These are phyloP conservation scores for Hyles euphorbiae DNA, from an alignment of 1,140 invertebrate genomes.

Conservation along the genomic window DNA sequence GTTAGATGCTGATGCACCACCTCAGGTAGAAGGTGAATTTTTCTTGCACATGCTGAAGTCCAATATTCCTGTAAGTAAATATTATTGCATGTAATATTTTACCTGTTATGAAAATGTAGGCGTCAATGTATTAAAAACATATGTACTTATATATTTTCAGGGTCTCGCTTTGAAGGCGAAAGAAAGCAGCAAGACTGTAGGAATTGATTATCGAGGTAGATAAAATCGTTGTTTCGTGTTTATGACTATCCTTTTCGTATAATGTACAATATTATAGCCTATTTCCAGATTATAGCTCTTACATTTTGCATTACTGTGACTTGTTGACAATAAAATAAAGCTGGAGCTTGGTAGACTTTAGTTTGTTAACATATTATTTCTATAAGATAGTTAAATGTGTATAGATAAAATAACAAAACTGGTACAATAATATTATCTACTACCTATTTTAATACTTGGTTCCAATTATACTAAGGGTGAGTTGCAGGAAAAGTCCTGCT, in stretches of 20 bases:
- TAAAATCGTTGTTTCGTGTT: background rate
- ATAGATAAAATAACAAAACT: too few relatives aligned
- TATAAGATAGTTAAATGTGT: too few relatives aligned
- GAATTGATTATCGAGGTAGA: slow-evolving; percentile 57
- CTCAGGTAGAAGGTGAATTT: slow-evolving; percentile 57
- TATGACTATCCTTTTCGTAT: background rate
- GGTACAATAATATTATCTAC: too few relatives aligned
- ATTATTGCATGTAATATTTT: background rate
- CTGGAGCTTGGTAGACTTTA: too few relatives aligned
- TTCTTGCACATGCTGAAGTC: slow-evolving; percentile 62
- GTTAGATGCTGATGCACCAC: slow-evolving; percentile 59
- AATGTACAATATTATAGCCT: too few relatives aligned
- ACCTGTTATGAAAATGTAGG: background rate
- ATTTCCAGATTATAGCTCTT: too few relatives aligned
- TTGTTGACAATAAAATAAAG: too few relatives aligned
- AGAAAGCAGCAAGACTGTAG: slow-evolving; percentile 50
- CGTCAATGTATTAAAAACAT: background rate
- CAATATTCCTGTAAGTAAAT: slow-evolving; percentile 58
- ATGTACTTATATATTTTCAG: slow-evolving; percentile 28
- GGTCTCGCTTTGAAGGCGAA: slow-evolving; percentile 50
- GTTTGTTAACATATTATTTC: too few relatives aligned
- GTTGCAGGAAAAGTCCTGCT: too few relatives aligned
- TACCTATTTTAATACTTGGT: too few relatives aligned
- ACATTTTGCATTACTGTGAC: too few relatives aligned
- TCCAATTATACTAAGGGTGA: too few relatives aligned